Evolutionary conservation across 1,140 invertebrate genomes (phyloP), one percentile per base, ranked within the genome.

Genomic region (Solen grandis): DNA sequence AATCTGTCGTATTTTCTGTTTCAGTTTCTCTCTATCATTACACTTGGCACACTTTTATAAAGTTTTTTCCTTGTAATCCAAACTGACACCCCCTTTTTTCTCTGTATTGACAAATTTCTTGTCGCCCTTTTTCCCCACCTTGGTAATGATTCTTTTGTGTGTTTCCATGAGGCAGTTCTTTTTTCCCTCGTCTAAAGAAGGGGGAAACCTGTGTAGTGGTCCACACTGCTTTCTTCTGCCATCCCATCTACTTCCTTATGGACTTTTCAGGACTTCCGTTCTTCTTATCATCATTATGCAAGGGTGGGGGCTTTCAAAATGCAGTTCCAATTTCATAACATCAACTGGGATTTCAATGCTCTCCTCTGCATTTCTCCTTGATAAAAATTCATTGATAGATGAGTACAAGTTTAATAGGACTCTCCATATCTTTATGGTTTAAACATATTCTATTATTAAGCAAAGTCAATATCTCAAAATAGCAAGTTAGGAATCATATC

Each of bases 261-360:
- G 63, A 68, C 86, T 78, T 60, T 85, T 84, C 2, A 90, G 72
- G 31, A 92, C 63, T 22, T 93, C 93, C 86, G 86, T 92, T 95
- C 91, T 91, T 93, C 92, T 98, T 98, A 60, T 96, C 95, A 33
- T 97, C 93, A 93, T 98, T 98, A 88, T 98, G 97, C 60, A 97
- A 94, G 88, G 95, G 0, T 97, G 94, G 0, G 97, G 97, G 84
- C 96, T 95, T 19, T 93, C 93, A 89, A 99, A 94, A 90, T 99
- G 97, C 83, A 94, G 93, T 92, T 99, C 97, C 88, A 98, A 96
- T 83, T 95, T 93, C 0, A 95, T 63, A 0, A 89, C 29, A 72
- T 87, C 79, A 27, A 78, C 81, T 31, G 89, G 86, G n/a, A 89
- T n/a, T n/a, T n/a, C n/a, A n/a, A n/a, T n/a, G n/a, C n/a, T n/a